A percentile compares a stretch with the other conserved stretches of the same genome.
These are phyloP conservation scores for Thalassoma bifasciatum DNA, from an alignment of 2,113 vertebrate species.

Conservation along the genomic window DNA sequence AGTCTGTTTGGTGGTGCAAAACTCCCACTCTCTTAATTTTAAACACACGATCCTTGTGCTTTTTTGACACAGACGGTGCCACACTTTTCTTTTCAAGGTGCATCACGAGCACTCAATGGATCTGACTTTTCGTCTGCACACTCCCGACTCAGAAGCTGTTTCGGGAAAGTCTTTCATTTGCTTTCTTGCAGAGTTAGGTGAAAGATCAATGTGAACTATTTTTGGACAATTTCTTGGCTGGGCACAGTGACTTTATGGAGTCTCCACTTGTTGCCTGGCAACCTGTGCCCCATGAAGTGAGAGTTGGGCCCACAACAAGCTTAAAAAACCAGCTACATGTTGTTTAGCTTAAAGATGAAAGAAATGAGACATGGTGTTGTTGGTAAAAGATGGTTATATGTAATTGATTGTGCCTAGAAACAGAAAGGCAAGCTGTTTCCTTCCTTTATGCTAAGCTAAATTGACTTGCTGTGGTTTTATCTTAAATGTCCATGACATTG, in stretches of 20 bases:
- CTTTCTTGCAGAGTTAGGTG: not conserved
- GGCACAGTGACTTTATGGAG: conserved; percentile 8
- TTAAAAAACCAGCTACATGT: not conserved
- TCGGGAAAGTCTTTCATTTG: not conserved
- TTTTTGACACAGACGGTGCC: too few relatives aligned
- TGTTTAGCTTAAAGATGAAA: too few relatives aligned
- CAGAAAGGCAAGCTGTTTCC: not conserved
- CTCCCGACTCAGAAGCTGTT: not conserved
- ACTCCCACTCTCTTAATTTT: not conserved
- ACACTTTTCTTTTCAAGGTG: not conserved
- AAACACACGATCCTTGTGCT: not conserved
- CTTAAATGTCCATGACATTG: not conserved
- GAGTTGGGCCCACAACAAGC: not conserved
- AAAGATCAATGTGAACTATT: conserved; percentile 38
- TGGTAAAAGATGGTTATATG: not conserved
- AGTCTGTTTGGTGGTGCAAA: not conserved
- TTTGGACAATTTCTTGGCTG: conserved; percentile 28
- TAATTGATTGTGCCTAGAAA: not conserved
- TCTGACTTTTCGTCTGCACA: not conserved
- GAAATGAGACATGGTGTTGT: too few relatives aligned
- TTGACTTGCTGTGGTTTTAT: not conserved
- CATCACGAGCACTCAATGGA: not conserved
- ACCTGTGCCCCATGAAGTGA: conserved; percentile 5
- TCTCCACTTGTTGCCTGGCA: conserved; percentile 37
- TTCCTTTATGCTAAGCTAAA: not conserved